Conservation (phyloP, 92 coral and sea anemone genomes). For the Epizoanthus ramosus region DNA sequence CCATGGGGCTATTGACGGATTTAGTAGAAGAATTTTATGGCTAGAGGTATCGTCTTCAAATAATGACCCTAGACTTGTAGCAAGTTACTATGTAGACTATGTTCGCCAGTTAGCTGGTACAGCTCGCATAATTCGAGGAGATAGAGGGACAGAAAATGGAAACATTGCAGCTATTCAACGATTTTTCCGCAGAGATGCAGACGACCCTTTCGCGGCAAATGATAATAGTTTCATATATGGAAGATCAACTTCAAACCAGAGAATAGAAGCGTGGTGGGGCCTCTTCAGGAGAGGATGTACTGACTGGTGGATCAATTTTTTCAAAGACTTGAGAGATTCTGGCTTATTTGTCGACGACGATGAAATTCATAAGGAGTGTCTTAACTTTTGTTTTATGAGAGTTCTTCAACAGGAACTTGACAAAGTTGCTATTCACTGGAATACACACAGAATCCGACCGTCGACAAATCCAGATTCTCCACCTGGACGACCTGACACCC, state of each 20-base stretch:
- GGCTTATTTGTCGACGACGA: too few relatives aligned
- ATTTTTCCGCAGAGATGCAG: conserved; percentile 39
- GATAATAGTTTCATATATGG: too few relatives aligned
- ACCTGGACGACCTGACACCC: conserved; percentile 62
- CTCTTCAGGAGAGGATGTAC: conserved; percentile 41
- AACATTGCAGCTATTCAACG: conserved; percentile 57
- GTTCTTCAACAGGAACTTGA: conserved; percentile 47
- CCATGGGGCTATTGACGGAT: too few relatives aligned
- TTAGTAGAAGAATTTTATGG: too few relatives aligned
- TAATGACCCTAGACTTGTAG: conserved; percentile 45
- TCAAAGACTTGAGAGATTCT: too few relatives aligned
- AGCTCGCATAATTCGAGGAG: conserved; percentile 40
- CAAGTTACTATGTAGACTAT: conserved; percentile 50
- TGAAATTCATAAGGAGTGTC: too few relatives aligned
- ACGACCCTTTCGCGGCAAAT: conserved; percentile 21
- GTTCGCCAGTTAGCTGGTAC: conserved; percentile 36
- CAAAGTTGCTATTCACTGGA: conserved; percentile 44
- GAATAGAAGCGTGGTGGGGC: too few relatives aligned
- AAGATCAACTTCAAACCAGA: too few relatives aligned
- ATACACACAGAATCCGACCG: conserved; percentile 39
- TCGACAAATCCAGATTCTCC: conserved; percentile 56
- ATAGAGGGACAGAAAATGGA: conserved; percentile 56
- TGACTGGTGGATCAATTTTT: too few relatives aligned
- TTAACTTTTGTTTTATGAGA: too few relatives aligned
- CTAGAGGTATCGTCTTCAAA: conserved; percentile 37